These are phyloP conservation scores for Stichopus horrens DNA, from an alignment of 53 echinoderm and acorn worm genomes.

Conservation along the genomic window DNA sequence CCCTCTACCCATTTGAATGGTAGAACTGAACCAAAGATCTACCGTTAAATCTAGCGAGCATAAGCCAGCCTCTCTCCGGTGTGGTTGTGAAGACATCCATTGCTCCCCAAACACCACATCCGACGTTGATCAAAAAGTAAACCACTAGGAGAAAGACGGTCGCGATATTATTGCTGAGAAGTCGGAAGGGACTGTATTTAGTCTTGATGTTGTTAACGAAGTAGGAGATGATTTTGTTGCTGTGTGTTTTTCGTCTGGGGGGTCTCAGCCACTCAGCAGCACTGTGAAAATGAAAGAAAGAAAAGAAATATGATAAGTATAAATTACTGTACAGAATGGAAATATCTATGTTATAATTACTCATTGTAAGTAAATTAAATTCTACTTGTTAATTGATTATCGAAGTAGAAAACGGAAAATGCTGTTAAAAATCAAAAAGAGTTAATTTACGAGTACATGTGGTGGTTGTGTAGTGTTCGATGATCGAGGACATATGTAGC, in stretches of 20 bases:
- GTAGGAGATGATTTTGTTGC: neutral
- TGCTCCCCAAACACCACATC: constrained; percentile 57
- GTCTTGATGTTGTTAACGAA: constrained; percentile 25
- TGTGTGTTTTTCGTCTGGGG: neutral
- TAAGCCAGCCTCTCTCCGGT: constrained; percentile 54
- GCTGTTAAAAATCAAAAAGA: no score
- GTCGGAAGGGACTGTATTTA: constrained; percentile 18
- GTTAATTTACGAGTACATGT: no score
- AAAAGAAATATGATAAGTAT: no score
- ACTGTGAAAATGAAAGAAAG: constrained; percentile 36
- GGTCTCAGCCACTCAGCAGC: constrained; percentile 83
- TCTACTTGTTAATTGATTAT: no score
- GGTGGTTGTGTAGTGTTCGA: no score
- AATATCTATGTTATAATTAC: no score
- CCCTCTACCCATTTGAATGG: no score
- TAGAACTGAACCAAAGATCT: neutral
- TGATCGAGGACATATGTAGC: no score
- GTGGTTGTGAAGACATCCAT: constrained; percentile 45
- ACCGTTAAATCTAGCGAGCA: constrained; percentile 69
- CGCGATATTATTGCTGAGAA: constrained; percentile 69
- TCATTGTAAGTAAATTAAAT: no score
- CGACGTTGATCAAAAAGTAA: constrained; percentile 61
- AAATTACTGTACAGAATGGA: no score
- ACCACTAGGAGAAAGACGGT: constrained; percentile 58
- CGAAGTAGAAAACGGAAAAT: no score